A percentile compares a stretch with the other conserved stretches of the same genome.
These are phyloP conservation scores for Eugnorisma glareosa DNA, from an alignment of 2,888 invertebrate species.

Conservation along the genomic window DNA sequence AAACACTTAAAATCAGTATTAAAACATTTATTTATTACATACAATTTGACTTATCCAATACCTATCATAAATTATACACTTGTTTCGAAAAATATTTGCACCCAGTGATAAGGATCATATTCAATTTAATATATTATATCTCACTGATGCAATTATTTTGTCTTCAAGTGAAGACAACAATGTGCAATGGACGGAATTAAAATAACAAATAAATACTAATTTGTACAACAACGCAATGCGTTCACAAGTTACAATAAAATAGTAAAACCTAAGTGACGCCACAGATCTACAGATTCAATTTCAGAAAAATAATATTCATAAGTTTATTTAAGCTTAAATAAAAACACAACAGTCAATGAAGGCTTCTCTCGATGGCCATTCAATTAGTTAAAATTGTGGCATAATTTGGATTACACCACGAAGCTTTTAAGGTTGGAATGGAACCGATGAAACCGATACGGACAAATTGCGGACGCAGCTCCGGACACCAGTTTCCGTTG, in stretches of 20 bases:
- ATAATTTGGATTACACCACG: neutral
- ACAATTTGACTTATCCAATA: slow-evolving; percentile 22
- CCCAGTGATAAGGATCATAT: slow-evolving; percentile 7
- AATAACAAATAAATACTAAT: slow-evolving; percentile 73
- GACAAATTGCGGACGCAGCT: neutral
- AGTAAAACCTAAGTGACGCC: slow-evolving; percentile 36
- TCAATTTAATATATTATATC: neutral
- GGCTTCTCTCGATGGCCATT: neutral
- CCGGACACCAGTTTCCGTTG: neutral
- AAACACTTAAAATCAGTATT: neutral
- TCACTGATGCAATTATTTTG: slow-evolving; percentile 49
- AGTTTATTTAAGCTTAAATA: neutral
- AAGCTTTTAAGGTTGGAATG: neutral
- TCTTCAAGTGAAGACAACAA: slow-evolving; percentile 25
- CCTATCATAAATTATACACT: slow-evolving; percentile 57
- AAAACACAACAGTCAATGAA: neutral
- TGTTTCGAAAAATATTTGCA: slow-evolving; percentile 40
- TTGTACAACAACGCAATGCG: slow-evolving; percentile 70
- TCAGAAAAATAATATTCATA: neutral
- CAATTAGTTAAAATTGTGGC: neutral
- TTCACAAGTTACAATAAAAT: slow-evolving; percentile 33
- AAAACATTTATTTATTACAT: neutral
- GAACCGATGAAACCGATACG: neutral
- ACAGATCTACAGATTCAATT: neutral
- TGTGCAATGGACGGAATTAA: slow-evolving; percentile 53